A percentile compares a stretch with the other conserved stretches of the same genome.
These are phyloP conservation scores for Acronicta leporina DNA, from an alignment of 2,888 invertebrate species.

Conservation along the genomic window DNA sequence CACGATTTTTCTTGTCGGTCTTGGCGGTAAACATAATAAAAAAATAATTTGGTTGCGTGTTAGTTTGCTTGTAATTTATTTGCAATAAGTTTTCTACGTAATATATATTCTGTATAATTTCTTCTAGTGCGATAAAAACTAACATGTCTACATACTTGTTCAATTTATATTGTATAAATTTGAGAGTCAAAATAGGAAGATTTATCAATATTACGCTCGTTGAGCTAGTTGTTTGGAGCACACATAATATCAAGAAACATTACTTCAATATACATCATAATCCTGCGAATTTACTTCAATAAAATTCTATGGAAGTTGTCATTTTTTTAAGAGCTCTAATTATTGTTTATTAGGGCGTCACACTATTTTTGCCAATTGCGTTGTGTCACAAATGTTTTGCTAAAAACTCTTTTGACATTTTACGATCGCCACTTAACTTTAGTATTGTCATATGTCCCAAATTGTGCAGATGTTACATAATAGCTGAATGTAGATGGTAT, in stretches of 20 bases:
- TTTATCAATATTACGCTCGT: too few species aligned
- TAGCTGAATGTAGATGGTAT: slow-evolving; percentile 5
- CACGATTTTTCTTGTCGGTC: too few species aligned
- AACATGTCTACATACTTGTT: too few species aligned
- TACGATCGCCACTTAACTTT: slow-evolving; percentile 37
- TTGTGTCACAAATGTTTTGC: slow-evolving; percentile 20
- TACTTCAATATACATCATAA: background rate
- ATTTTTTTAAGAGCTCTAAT: slow-evolving; percentile 43
- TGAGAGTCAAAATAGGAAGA: too few species aligned
- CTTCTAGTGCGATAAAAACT: too few species aligned
- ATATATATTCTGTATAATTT: too few species aligned
- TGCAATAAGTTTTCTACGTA: too few species aligned
- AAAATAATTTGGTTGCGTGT: too few species aligned
- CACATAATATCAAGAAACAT: slow-evolving; percentile 16
- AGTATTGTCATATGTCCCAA: slow-evolving; percentile 28
- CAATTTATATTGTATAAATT: too few species aligned
- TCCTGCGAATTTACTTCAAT: slow-evolving; percentile 25
- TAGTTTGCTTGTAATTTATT: too few species aligned
- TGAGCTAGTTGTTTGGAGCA: slow-evolving; percentile 8
- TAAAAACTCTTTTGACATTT: slow-evolving; percentile 35
- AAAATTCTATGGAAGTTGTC: slow-evolving; percentile 32
- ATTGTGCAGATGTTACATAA: slow-evolving; percentile 29
- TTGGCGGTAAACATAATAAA: background rate
- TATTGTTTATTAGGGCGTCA: slow-evolving; percentile 45
- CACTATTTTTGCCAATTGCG: slow-evolving; percentile 38